phyloP scores from a whole-genome alignment of 2,888 invertebrate genomes.

The Aleiodes leptofemur region DNA sequence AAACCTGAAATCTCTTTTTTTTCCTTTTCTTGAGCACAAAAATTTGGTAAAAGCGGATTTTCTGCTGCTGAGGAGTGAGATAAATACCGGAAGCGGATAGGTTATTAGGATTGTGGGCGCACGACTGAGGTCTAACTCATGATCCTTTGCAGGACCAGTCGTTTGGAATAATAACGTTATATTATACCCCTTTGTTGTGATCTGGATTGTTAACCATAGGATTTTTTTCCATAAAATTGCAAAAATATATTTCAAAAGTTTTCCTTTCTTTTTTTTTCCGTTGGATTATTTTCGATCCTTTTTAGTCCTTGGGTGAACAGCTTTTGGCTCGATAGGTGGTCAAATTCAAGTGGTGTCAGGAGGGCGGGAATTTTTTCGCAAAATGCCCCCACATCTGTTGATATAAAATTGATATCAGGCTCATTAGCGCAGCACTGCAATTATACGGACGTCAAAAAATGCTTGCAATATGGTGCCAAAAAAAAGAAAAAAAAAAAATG shows the following conservation, averaged over 20 bases:
- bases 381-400: conserved; percentile 27
- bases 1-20: conserved; percentile 32
- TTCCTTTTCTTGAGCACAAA: conserved; percentile 1
- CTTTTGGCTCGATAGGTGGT: conserved; percentile 18
- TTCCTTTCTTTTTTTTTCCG: neutral
- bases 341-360: conserved; percentile 50
- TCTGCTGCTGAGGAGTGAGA: conserved; percentile 44
- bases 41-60: conserved; percentile 52
- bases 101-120: neutral
- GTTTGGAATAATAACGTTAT: conserved; percentile 70
- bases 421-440: conserved; percentile 36
- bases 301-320: neutral
- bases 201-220: conserved; percentile 35
- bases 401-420: conserved; percentile 31
- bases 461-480: conserved; percentile 38
- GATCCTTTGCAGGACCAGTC: conserved; percentile 57
- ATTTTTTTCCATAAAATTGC: conserved; percentile 10
- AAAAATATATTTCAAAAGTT: neutral
- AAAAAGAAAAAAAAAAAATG: conserved; percentile 17
- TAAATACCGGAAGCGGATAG: conserved; percentile 61
- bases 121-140: conserved; percentile 4
- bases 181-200: conserved; percentile 49
- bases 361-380: no score
- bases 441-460: conserved; percentile 30
- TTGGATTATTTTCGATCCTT: neutral